Percentiles rank a stretch among this genome's conserved stretches.
phyloP scores from a whole-genome alignment of 2,113 vertebrate species.

The Lucifuga dentata region DNA sequence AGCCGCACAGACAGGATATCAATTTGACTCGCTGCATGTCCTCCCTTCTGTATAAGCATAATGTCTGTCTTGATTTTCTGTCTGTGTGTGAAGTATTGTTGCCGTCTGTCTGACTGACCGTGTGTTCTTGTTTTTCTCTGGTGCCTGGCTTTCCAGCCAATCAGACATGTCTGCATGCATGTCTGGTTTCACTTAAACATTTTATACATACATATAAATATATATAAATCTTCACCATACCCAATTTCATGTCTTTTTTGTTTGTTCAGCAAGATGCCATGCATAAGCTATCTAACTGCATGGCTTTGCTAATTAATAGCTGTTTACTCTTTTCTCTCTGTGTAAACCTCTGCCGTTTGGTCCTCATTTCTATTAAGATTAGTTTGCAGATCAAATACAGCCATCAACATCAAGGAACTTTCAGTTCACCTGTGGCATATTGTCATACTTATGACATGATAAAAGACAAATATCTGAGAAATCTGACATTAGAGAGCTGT shows the following conservation, averaged over 20 bases:
- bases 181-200: background rate
- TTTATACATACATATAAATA: too few relatives aligned
- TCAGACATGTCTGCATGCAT: conserved; percentile 3
- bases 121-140: conserved; percentile 10
- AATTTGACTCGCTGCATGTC: background rate
- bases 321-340: too few relatives aligned
- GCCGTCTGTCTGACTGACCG: conserved; percentile 39
- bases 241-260: too few relatives aligned
- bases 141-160: conserved; percentile 5
- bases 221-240: too few relatives aligned
- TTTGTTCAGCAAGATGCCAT: too few relatives aligned
- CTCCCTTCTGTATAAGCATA: conserved; percentile 40
- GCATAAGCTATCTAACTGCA: too few relatives aligned
- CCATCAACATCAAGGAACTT: background rate
- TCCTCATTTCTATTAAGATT: too few relatives aligned
- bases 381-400: background rate
- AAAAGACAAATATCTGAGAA: background rate
- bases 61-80: conserved; percentile 45
- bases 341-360: too few relatives aligned
- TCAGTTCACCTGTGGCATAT: conserved; percentile 35
- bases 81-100: conserved; percentile 19
- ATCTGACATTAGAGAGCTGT: background rate
- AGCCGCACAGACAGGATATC: conserved; percentile 16
- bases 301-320: too few relatives aligned
- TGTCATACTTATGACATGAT: conserved; percentile 6